Evolutionary conservation across 2,797 vertebrate species (phyloP).

Genomic region (Jordanella pulchra): DNA sequence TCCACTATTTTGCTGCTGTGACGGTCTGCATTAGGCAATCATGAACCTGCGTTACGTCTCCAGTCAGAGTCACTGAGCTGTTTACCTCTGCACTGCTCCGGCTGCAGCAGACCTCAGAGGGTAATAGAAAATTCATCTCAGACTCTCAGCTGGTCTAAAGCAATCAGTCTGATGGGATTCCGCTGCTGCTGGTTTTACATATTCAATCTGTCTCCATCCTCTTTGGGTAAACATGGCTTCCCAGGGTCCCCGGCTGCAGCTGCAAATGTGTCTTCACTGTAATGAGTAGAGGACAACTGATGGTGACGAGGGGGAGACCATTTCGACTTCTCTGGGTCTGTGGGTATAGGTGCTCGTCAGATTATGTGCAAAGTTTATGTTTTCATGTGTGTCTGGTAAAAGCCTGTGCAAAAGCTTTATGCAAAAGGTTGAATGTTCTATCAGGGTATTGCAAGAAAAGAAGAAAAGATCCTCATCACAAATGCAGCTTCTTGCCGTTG

Average conservation of each 20-base stretch:
- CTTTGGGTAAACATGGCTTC: conserved; percentile 62
- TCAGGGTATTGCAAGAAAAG: too few species aligned
- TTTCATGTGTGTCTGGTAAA: conserved; percentile 1
- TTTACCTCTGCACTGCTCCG: conserved; percentile 29
- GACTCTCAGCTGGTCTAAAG: conserved; percentile 65
- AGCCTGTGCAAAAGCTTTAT: not conserved
- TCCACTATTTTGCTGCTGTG: not conserved
- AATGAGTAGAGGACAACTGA: conserved; percentile 45
- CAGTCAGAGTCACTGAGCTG: conserved; percentile 33
- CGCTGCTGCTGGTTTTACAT: conserved; percentile 63
- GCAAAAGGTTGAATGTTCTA: conserved; percentile 1
- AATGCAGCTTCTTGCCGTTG: conserved; percentile 6
- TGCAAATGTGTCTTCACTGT: conserved; percentile 33
- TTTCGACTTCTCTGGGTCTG: conserved; percentile 8
- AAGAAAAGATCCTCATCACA: not conserved
- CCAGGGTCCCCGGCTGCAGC: conserved; percentile 46
- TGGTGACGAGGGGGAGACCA: conserved; percentile 13
- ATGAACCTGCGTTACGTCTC: not conserved
- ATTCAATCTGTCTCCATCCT: conserved; percentile 64
- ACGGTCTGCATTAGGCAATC: conserved; percentile 4
- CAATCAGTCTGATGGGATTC: conserved; percentile 66
- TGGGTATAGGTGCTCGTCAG: conserved; percentile 13
- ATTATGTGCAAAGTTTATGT: not conserved
- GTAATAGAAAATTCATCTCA: conserved; percentile 52
- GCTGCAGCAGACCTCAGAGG: conserved; percentile 33